These are phyloP conservation scores for Dromas ardeola DNA, from an alignment of 2,113 vertebrate genomes.

Conservation along the genomic window DNA sequence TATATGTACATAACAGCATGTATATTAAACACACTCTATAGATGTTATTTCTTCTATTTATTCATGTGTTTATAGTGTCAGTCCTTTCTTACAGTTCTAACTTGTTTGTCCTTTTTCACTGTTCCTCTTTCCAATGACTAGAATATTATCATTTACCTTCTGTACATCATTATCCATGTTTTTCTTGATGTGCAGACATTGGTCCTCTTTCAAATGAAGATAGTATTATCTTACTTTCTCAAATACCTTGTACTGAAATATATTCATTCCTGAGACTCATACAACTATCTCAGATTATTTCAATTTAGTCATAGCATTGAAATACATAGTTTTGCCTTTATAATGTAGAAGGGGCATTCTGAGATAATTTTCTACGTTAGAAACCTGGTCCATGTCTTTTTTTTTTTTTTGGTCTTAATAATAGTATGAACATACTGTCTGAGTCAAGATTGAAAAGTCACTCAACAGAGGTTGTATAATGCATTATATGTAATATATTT, in stretches of 20 bases:
- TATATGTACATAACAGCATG: accelerated
- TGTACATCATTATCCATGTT: neutral
- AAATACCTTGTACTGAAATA: neutral
- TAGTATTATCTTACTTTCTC: neutral
- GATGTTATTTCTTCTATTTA: neutral
- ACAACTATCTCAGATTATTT: neutral
- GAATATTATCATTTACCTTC: neutral
- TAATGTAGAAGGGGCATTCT: neutral
- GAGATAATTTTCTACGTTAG: neutral
- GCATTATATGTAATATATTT: neutral
- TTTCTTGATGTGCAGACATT: neutral
- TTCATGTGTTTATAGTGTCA: neutral
- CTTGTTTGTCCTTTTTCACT: neutral
- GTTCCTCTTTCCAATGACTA: neutral
- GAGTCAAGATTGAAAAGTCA: neutral
- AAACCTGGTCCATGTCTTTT: neutral
- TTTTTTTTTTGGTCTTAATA: neutral
- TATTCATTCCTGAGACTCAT: neutral
- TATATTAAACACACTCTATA: neutral
- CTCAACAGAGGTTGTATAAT: neutral
- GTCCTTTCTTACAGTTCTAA: neutral
- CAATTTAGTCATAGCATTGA: neutral
- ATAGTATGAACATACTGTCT: neutral
- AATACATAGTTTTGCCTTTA: neutral
- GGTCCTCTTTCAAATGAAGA: neutral